A percentile compares a stretch with the other conserved stretches of the same genome.
These are phyloP conservation scores for Chrysolina oricalcia DNA, from an alignment of 2,888 invertebrate species.

Conservation along the genomic window DNA sequence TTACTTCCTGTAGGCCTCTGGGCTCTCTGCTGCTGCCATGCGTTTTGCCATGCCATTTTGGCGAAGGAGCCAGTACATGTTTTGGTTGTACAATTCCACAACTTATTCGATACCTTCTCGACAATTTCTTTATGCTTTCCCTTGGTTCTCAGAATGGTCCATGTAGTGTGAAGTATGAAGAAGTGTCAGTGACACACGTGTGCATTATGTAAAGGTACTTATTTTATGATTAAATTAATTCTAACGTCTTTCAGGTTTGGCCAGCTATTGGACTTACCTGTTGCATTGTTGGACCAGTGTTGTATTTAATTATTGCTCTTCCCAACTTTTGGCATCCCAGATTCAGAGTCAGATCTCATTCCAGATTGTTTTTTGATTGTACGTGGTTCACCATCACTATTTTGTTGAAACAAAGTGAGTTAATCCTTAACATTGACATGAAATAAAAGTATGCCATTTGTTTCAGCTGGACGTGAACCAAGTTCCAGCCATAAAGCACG, in stretches of 20 bases:
- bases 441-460: not conserved
- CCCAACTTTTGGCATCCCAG: slow-evolving; percentile 76
- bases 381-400: slow-evolving; percentile 84
- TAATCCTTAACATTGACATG: not conserved
- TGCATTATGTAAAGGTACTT: no score
- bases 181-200: no score
- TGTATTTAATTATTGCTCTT: slow-evolving; percentile 80
- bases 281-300: slow-evolving; percentile 79
- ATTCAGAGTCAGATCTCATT: slow-evolving; percentile 65
- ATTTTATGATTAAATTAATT: no score
- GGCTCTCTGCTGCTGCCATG: no score
- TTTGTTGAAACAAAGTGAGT: slow-evolving; percentile 82
- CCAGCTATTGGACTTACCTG: slow-evolving; percentile 80
- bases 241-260: slow-evolving; percentile 77
- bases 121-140: no score
- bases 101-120: no score
- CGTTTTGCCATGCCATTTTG: no score
- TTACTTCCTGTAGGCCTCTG: no score
- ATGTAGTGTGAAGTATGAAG: no score
- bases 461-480: slow-evolving; percentile 76
- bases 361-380: slow-evolving; percentile 75
- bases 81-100: no score
- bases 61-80: no score
- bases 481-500: slow-evolving; percentile 80
- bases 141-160: no score